Evolutionary conservation across 53 echinoderm and acorn worm genomes (phyloP).

Genomic region (Luidia sarsii): DNA sequence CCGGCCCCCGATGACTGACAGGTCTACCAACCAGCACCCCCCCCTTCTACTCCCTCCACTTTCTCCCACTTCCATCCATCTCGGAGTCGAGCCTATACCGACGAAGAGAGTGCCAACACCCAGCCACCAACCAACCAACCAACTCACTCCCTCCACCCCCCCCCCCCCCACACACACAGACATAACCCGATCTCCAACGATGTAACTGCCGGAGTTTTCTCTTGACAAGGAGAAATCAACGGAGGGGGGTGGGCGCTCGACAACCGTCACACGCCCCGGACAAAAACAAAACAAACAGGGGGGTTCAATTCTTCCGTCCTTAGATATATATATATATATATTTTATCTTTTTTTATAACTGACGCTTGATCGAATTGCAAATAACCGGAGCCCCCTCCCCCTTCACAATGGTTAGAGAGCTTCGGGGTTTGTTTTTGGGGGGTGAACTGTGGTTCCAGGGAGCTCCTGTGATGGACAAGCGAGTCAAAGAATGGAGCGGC

Average conservation of each 20-base stretch:
- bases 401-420: slow-evolving; percentile 14
- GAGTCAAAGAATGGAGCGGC: slow-evolving; percentile 2
- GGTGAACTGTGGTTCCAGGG: background rate
- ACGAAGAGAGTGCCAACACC: too few species aligned
- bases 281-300: slow-evolving; percentile 51
- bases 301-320: too few species aligned
- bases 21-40: slow-evolving; percentile 14
- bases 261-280: slow-evolving; percentile 53
- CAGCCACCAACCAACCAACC: too few species aligned
- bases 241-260: slow-evolving; percentile 12
- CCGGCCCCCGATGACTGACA: slow-evolving; percentile 91
- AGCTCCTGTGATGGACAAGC: slow-evolving; percentile 52
- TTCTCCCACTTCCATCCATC: too few species aligned
- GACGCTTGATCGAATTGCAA: slow-evolving; percentile 12
- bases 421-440: background rate
- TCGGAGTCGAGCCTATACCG: too few species aligned
- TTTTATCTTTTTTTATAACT: slow-evolving; percentile 11
- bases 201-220: slow-evolving; percentile 31
- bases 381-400: background rate
- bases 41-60: too few species aligned
- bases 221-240: background rate
- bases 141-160: too few species aligned
- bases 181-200: too few species aligned
- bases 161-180: too few species aligned
- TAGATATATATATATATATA: too few species aligned